These are phyloP conservation scores for Lordiphosa mommai DNA, from an alignment of 1,140 invertebrate species.

Conservation along the genomic window DNA sequence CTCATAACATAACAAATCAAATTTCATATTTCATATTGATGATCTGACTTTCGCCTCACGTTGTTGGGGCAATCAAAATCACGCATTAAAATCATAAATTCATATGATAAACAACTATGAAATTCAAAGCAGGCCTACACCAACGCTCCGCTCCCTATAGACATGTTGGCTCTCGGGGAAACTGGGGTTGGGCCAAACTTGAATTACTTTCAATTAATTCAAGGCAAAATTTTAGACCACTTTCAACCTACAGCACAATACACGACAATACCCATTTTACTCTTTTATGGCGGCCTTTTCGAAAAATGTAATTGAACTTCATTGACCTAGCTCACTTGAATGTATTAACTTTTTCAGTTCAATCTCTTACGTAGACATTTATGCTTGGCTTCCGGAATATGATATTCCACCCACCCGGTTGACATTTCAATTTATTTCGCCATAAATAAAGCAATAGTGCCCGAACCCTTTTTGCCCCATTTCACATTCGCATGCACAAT, in stretches of 20 bases:
- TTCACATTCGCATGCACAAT: slow-evolving; percentile 54
- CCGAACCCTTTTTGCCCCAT: slow-evolving; percentile 57
- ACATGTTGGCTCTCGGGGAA: slow-evolving; percentile 25
- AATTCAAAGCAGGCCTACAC: slow-evolving; percentile 48
- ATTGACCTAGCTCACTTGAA: slow-evolving; percentile 7
- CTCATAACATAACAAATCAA: slow-evolving; percentile 64
- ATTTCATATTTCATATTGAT: slow-evolving; percentile 67
- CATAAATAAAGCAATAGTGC: slow-evolving; percentile 71
- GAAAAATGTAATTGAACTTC: slow-evolving; percentile 45
- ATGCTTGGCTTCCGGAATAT: slow-evolving; percentile 57
- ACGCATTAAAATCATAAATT: slow-evolving; percentile 73
- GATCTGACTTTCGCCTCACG: slow-evolving; percentile 53
- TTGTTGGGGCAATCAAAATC: slow-evolving; percentile 42
- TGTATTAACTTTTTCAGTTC: neutral
- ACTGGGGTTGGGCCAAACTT: slow-evolving; percentile 23
- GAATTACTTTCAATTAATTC: neutral
- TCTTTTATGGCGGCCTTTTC: too few species aligned
- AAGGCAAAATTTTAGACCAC: too few species aligned
- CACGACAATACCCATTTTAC: slow-evolving; percentile 3
- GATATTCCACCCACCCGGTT: slow-evolving; percentile 63
- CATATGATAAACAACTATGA: slow-evolving; percentile 38
- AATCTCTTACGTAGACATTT: slow-evolving; percentile 31
- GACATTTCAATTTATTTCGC: slow-evolving; percentile 78
- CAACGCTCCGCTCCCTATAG: slow-evolving; percentile 39
- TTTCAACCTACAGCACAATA: neutral